These are phyloP conservation scores for Porites australiensis DNA, from an alignment of 64 coral and sea anemone species.

Conservation along the genomic window DNA sequence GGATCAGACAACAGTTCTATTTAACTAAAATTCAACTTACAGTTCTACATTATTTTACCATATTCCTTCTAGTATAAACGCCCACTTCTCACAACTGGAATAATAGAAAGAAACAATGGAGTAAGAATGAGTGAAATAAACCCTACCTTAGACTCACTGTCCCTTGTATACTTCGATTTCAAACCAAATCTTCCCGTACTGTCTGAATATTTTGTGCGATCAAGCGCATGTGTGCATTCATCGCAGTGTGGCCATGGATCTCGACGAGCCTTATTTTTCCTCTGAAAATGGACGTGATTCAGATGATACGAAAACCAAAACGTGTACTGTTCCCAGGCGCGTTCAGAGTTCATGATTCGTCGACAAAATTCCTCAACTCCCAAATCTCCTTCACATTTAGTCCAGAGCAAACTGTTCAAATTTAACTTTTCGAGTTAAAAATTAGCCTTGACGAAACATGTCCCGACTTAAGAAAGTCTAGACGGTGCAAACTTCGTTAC, in stretches of 20 bases:
- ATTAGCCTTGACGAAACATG: background rate
- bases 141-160: conserved; percentile 36
- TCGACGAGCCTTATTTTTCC: background rate
- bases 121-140: background rate
- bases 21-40: no score
- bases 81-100: no score
- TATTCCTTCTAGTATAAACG: no score
- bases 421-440: conserved; percentile 15
- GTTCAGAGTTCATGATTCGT: conserved; percentile 29
- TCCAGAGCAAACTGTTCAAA: background rate
- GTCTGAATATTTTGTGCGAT: conserved; percentile 6
- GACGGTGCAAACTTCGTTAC: background rate
- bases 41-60: no score
- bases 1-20: no score
- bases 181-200: conserved; percentile 49
- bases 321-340: conserved; percentile 44
- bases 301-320: conserved; percentile 75
- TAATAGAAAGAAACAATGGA: background rate
- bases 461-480: background rate
- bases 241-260: conserved; percentile 47
- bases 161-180: conserved; percentile 35
- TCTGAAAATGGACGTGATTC: conserved; percentile 63
- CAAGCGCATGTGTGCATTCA: conserved; percentile 46
- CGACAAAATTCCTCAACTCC: background rate
- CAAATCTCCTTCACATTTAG: background rate